phyloP scores from a whole-genome alignment of 2,888 invertebrate species.

The Cataglyphis cursor region DNA sequence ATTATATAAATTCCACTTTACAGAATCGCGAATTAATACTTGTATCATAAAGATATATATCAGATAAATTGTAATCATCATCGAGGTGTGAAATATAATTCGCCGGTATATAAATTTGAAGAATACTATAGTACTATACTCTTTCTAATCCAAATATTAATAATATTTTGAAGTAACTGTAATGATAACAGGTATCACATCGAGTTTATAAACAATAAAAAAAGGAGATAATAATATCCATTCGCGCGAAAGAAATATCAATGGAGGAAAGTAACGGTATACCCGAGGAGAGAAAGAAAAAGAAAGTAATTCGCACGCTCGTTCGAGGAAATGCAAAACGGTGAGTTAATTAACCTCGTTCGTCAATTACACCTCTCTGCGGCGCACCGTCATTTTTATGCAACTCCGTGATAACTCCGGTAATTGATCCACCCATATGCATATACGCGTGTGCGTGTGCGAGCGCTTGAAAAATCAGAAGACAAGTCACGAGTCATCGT shows the following conservation, averaged over 20 bases:
- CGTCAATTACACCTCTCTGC: constrained; percentile 6
- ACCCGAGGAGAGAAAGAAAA: constrained; percentile 18
- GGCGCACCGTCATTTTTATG: constrained; percentile 30
- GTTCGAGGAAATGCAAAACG: constrained; percentile 27
- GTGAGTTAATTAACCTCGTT: constrained; percentile 25
- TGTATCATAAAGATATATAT: no score
- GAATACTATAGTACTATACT: not conserved
- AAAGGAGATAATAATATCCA: not conserved
- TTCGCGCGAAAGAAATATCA: constrained; percentile 27
- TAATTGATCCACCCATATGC: not conserved
- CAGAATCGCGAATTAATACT: no score
- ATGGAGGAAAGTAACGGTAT: constrained; percentile 46
- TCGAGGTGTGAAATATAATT: constrained; percentile 10
- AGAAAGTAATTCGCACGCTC: constrained; percentile 29
- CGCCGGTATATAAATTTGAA: not conserved
- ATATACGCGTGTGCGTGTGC: not conserved
- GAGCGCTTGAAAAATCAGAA: constrained; percentile 73
- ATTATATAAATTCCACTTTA: not conserved
- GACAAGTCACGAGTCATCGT: constrained; percentile 79
- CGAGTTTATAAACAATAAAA: not conserved
- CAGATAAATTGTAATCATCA: not conserved
- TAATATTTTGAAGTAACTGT: constrained; percentile 10
- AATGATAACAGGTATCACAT: not conserved
- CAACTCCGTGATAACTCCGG: constrained; percentile 27
- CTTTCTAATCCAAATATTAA: not conserved